Base-by-base conservation (phyloP, 2,797 vertebrate genomes). In the Lycodopsis pacificus region DNA sequence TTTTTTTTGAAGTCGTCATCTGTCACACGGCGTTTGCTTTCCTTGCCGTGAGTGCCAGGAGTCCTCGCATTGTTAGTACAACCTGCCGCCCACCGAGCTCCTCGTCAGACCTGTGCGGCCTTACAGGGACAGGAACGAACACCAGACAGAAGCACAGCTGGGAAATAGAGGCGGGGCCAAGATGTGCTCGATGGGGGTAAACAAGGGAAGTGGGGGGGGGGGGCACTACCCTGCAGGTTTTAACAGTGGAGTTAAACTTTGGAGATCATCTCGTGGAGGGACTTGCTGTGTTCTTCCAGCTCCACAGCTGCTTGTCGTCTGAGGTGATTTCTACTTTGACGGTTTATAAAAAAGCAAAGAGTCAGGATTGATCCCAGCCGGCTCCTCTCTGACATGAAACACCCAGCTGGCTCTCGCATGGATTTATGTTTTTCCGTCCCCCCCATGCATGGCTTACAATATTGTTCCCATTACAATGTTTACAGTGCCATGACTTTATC, bases 221-320 rank as follows among this genome's bases (percentile, higher is more conserved):
- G 27, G 5, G 32, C 32, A 32, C 32, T 7, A 32, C 32, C 32
- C 32, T 7, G 32, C 32, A n/a, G 30, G 22, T n/a, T 65, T 34
- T 15, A 42, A 62, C n/a, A 1, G 20, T 30, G 58, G 44, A 3
- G 1, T 56, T 20, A 22, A 38, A 53, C 40, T 5, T 49, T 22
- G 0, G 5, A 11, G 27, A 53, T 64, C 1, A 34, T 25, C 53
- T 73, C 77, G 67, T 76, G 66, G 69, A 86, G 77, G 71, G 70
- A 44, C 30, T 73, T 86, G 64, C 59, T 53, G 19, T 67, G n/a
- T 78, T 53, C 57, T 49, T 80, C 66, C 87, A 80, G 65, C 65
- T 65, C 58, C 19, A 10, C 91, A 92, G 87, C 91, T 91, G 90
- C 65, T 81, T 49, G 51, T 81, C 62, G 53, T 86, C 83, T 19